A percentile compares a stretch with the other conserved stretches of the same genome.
Conservation (phyloP, 2,113 vertebrate species). For the Carollia perspicillata region DNA sequence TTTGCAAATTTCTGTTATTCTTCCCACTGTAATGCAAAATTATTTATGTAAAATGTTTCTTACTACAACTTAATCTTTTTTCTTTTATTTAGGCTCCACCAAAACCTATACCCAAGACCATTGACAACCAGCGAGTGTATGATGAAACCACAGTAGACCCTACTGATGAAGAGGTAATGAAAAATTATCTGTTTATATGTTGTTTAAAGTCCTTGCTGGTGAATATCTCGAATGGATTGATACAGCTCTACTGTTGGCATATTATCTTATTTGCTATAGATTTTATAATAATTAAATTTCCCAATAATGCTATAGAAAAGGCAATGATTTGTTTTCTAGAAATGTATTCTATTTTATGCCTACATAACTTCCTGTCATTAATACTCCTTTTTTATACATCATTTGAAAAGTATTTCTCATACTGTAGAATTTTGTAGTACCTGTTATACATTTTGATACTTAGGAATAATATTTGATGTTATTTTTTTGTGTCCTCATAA, state of each 20-base stretch:
- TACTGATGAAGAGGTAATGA: constrained; percentile 94
- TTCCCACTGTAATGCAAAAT: neutral
- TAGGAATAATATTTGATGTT: neutral
- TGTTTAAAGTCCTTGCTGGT: neutral
- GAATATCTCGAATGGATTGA: neutral
- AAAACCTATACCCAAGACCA: constrained; percentile 95
- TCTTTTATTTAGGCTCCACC: constrained; percentile 90
- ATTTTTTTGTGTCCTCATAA: neutral
- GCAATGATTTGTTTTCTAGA: constrained; percentile 11
- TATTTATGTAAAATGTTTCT: constrained; percentile 11
- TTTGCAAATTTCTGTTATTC: neutral
- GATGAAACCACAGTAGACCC: constrained; percentile 97
- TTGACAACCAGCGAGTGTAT: constrained; percentile 95
- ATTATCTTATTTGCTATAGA: neutral
- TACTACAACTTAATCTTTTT: neutral
- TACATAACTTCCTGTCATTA: neutral
- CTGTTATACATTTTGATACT: constrained; percentile 11
- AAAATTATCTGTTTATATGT: neutral
- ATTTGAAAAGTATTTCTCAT: neutral
- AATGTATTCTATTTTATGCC: neutral
- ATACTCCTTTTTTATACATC: neutral
- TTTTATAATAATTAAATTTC: constrained; percentile 31
- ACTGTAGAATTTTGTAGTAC: neutral
- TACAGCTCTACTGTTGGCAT: neutral
- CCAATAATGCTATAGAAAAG: neutral